A percentile compares a stretch with the other conserved stretches of the same genome.
Conservation (phyloP, 2,797 vertebrate genomes). For the Neomorphus geoffroyi region DNA sequence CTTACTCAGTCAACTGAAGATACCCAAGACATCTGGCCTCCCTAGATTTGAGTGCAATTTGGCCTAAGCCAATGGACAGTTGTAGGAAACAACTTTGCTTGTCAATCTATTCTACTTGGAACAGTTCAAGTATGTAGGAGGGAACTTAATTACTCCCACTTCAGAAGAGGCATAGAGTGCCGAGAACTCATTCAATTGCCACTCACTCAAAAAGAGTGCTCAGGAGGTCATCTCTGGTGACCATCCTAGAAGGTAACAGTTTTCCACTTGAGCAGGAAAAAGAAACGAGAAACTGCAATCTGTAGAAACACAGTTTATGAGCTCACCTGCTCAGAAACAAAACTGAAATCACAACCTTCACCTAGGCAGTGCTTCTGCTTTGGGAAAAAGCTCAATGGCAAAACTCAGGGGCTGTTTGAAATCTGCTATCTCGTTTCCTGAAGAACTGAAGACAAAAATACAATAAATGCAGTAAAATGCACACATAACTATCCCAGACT, state of each 20-base stretch:
- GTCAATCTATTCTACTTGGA: background rate
- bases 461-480: background rate
- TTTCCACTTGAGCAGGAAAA: background rate
- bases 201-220: background rate
- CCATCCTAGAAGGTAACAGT: background rate
- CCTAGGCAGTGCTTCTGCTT: background rate
- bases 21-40: background rate
- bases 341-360: background rate
- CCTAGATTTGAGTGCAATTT: background rate
- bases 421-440: background rate
- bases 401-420: background rate
- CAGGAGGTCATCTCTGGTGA: background rate
- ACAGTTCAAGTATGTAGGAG: background rate
- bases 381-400: background rate
- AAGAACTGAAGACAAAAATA: background rate
- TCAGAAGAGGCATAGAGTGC: background rate
- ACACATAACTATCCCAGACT: background rate
- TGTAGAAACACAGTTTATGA: background rate
- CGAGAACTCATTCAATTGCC: background rate
- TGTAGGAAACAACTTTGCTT: background rate
- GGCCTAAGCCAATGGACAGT: background rate
- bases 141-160: background rate
- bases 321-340: background rate
- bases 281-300: background rate
- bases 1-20: background rate